Evolutionary conservation across 2,888 invertebrate genomes (phyloP).

Genomic region (Cheilosia urbana): DNA sequence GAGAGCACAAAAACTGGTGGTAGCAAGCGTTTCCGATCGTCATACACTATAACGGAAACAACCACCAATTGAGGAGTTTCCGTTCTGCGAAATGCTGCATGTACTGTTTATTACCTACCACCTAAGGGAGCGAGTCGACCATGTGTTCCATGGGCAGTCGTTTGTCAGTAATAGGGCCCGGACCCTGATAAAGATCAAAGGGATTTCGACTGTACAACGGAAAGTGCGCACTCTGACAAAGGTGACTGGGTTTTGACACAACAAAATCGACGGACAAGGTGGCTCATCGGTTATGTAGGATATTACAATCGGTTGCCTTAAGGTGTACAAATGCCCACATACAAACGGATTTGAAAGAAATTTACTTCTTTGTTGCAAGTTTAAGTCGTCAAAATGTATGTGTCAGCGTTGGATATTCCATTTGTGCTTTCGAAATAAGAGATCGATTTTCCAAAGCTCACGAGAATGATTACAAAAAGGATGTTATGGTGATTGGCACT

Average conservation of each 20-base stretch:
- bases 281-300: slow-evolving; percentile 6
- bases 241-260: slow-evolving; percentile 19
- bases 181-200: slow-evolving; percentile 71
- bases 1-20: slow-evolving; percentile 75
- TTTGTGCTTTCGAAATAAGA: no score
- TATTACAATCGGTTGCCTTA: not conserved
- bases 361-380: not conserved
- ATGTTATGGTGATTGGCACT: no score
- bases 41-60: slow-evolving; percentile 83
- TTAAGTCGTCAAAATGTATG: not conserved
- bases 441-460: no score
- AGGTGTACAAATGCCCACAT: not conserved
- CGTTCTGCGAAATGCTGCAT: slow-evolving; percentile 77
- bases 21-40: slow-evolving; percentile 81
- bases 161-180: slow-evolving; percentile 68
- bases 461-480: no score
- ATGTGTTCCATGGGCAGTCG: slow-evolving; percentile 53
- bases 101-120: slow-evolving; percentile 45
- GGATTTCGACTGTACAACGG: slow-evolving; percentile 42
- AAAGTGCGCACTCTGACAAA: slow-evolving; percentile 14
- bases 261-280: slow-evolving; percentile 15
- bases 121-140: slow-evolving; percentile 31
- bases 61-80: slow-evolving; percentile 83
- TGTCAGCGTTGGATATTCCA: no score
- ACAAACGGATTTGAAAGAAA: not conserved